Percentiles rank a stretch among this genome's conserved stretches.
Conservation (phyloP, 2,888 invertebrate genomes). For the Dastarcus helophoroides region DNA sequence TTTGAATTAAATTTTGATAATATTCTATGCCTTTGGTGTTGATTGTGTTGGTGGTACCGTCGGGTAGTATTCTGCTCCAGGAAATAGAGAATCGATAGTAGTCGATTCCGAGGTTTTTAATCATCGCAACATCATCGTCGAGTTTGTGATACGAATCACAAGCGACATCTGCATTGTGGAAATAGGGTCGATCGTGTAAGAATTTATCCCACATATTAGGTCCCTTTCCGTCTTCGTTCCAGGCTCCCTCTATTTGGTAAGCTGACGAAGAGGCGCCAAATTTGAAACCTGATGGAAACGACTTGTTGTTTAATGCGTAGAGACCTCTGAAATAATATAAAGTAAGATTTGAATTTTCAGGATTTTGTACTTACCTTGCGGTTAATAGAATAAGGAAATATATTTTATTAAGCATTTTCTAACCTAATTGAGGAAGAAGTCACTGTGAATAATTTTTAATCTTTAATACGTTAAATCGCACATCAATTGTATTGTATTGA, state of each 20-base stretch:
- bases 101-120: slow-evolving; percentile 43
- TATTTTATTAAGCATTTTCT: too few relatives aligned
- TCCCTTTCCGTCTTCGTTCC: slow-evolving; percentile 41
- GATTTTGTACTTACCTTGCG: too few relatives aligned
- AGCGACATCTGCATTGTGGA: slow-evolving; percentile 46
- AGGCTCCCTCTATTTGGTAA: slow-evolving; percentile 25
- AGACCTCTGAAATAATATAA: too few relatives aligned
- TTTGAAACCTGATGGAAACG: slow-evolving; percentile 12
- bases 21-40: slow-evolving; percentile 49
- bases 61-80: slow-evolving; percentile 55
- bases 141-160: slow-evolving; percentile 55
- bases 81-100: slow-evolving; percentile 50
- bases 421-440: too few relatives aligned
- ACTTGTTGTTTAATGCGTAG: too few relatives aligned
- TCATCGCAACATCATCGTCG: slow-evolving; percentile 46
- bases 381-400: too few relatives aligned
- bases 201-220: slow-evolving; percentile 59
- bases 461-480: too few relatives aligned
- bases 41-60: slow-evolving; percentile 39
- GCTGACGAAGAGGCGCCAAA: slow-evolving; percentile 27
- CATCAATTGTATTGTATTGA: too few relatives aligned
- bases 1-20: slow-evolving; percentile 49
- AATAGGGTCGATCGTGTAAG: too few relatives aligned
- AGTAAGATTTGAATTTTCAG: too few relatives aligned
- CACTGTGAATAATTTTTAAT: too few relatives aligned